Evolutionary conservation across 1,140 invertebrate genomes (phyloP).

Genomic region (Zaprionus inermis): DNA sequence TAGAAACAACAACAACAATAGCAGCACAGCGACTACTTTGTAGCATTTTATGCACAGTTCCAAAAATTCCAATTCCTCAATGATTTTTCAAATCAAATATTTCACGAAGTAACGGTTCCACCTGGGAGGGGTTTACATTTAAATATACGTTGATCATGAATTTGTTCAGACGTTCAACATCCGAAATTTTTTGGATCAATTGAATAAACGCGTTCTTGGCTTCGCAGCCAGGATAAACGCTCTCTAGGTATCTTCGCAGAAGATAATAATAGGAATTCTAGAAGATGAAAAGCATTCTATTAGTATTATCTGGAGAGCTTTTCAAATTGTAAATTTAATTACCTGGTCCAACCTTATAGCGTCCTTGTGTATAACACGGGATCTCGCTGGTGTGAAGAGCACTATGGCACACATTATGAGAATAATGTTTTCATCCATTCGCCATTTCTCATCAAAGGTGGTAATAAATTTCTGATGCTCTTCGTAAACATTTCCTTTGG

Average conservation of each 20-base stretch:
- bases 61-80: slow-evolving; percentile 50
- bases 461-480: slow-evolving; percentile 92
- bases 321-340: slow-evolving; percentile 18
- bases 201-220: slow-evolving; percentile 93
- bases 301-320: neutral
- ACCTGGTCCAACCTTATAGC: slow-evolving; percentile 95
- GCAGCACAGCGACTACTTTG: slow-evolving; percentile 48
- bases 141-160: slow-evolving; percentile 92
- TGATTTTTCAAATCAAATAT: slow-evolving; percentile 94
- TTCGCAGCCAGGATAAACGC: slow-evolving; percentile 92
- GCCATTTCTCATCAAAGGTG: slow-evolving; percentile 92
- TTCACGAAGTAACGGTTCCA: slow-evolving; percentile 96
- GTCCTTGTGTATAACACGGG: slow-evolving; percentile 92
- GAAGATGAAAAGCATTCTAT: slow-evolving; percentile 35
- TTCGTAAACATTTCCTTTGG: slow-evolving; percentile 93
- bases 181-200: slow-evolving; percentile 94
- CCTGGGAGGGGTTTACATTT: slow-evolving; percentile 94
- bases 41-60: slow-evolving; percentile 63
- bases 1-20: slow-evolving; percentile 69
- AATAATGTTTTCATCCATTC: slow-evolving; percentile 94
- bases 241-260: slow-evolving; percentile 93
- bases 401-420: slow-evolving; percentile 95
- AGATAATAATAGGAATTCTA: slow-evolving; percentile 96
- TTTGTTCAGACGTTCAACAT: slow-evolving; percentile 93
- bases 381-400: slow-evolving; percentile 93